Conservation (phyloP, 2,888 invertebrate species). For the Troides aeacus region DNA sequence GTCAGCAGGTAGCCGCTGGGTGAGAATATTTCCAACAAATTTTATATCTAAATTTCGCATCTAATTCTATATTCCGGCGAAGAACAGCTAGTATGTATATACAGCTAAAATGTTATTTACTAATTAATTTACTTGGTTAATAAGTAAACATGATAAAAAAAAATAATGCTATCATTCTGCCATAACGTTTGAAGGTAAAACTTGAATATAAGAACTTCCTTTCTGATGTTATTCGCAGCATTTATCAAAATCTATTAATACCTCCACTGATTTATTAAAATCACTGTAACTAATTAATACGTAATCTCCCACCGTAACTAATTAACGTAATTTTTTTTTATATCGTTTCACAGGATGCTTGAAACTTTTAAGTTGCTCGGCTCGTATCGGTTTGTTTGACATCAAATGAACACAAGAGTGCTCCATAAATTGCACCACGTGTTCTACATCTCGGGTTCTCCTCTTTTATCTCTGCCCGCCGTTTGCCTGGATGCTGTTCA, state of each 20-base stretch:
- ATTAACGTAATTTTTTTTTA: not conserved
- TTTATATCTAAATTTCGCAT: no score
- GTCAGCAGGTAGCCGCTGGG: no score
- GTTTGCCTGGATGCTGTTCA: constrained; percentile 16
- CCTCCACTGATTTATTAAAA: not conserved
- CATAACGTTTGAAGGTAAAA: not conserved
- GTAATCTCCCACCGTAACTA: not conserved
- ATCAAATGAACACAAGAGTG: constrained; percentile 10
- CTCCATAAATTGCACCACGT: constrained; percentile 18
- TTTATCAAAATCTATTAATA: no score
- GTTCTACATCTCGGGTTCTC: constrained; percentile 13
- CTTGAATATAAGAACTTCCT: not conserved
- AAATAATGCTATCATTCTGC: not conserved
- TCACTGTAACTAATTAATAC: not conserved
- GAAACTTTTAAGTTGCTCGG: not conserved
- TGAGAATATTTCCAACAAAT: no score
- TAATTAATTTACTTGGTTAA: no score
- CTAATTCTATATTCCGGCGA: no score
- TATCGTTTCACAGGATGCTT: not conserved
- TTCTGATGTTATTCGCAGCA: no score
- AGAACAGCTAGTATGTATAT: no score
- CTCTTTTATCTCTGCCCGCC: constrained; percentile 20
- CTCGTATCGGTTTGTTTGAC: constrained; percentile 2
- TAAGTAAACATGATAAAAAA: no score
- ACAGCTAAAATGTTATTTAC: no score